phyloP scores from a whole-genome alignment of 2,797 vertebrate species.

The Oreochromis grahami region DNA sequence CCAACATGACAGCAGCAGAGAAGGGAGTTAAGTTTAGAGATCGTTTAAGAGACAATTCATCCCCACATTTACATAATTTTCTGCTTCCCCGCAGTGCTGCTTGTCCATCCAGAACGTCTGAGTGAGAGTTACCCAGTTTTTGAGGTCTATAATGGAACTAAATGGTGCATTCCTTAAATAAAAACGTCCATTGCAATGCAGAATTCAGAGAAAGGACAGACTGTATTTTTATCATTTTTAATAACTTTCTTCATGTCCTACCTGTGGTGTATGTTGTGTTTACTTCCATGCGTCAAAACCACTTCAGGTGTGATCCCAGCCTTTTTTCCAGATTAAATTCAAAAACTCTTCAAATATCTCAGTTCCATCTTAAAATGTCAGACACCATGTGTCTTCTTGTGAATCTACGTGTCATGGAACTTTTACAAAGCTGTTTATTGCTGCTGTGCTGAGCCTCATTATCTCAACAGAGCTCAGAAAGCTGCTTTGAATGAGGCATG shows the following conservation, averaged over 20 bases:
- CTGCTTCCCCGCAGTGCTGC: neutral
- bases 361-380: too few relatives aligned
- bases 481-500: constrained; percentile 40
- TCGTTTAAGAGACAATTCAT: rapidly evolving
- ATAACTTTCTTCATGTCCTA: neutral
- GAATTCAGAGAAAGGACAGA: neutral
- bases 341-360: neutral
- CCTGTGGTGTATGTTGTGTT: neutral
- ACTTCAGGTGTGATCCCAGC: neutral
- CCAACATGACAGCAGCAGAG: neutral
- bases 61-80: neutral
- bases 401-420: neutral
- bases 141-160: neutral
- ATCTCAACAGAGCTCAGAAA: constrained; percentile 2
- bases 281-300: neutral
- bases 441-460: neutral
- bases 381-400: neutral
- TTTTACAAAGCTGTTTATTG: neutral
- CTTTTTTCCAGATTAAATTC: rapidly evolving
- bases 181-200: rapidly evolving
- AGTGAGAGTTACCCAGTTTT: neutral
- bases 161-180: neutral
- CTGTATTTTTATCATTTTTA: neutral
- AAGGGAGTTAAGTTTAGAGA: neutral
- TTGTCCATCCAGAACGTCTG: neutral